Evolutionary conservation across 37 sponge, comb jelly and placozoan species (phyloP), one percentile per base, ranked within the genome.

Genomic region (Ephydatia muelleri): DNA sequence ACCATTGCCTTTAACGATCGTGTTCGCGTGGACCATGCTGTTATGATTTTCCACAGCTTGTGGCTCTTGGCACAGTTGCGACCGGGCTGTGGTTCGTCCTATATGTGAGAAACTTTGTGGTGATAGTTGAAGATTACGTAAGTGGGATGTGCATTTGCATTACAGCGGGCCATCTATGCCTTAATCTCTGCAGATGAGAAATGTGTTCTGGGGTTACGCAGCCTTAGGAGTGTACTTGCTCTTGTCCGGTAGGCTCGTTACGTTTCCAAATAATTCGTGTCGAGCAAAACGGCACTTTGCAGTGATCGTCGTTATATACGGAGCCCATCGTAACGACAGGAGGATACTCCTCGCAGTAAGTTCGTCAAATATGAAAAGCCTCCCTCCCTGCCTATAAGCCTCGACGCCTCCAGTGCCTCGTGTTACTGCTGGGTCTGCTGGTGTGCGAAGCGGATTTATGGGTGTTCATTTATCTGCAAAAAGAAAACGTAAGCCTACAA

Each of bases 401-500:
- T 71, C 27, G 19, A 12, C 26, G 11, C 26, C 27, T 71, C 19
- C 26, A 29, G 26, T 9, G 26, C 21, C 38, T 67, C 0, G 68
- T 68, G 29, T 39, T 85, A 49, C 47, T 77, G 38, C 9, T 78
- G 49, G 78, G 31, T 12, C 70, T 71, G 11, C 21, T 85, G 38
- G 70, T 77, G 36, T 77, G 78, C 66, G 78, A 78, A 27, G 37
- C 33, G 29, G 78, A 47, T 9, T 31, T 85, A 26, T 77, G 85
- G 85, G 34, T 71, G 31, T 78, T 85, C 72, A 78, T 85, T 32
- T 85, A 77, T 49, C 5, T 73, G 26, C 35, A 74, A 65, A 65
- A 83, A 43, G 6, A 39, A 32, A 70, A 32, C 22, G 81, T 80
- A 49, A 43, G 64, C 25, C 66, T 65, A 65, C 21, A 22, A 22